Percentiles rank a stretch among this genome's conserved stretches.
Conservation (phyloP, 2,797 vertebrate genomes). For the Peromyscus attwateri region DNA sequence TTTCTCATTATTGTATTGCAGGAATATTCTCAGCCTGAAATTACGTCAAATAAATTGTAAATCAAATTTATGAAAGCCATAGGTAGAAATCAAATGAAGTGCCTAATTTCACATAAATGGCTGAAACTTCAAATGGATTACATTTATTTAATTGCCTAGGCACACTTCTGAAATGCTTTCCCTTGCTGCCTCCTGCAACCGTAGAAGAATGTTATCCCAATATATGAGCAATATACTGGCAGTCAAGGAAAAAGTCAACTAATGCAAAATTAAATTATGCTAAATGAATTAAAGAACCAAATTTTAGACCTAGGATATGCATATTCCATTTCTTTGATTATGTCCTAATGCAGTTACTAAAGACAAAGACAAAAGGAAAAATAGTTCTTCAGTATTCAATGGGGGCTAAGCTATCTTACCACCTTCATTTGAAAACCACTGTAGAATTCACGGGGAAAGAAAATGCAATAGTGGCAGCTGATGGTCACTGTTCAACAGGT, state of each 20-base stretch:
- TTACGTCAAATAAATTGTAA: conserved; percentile 68
- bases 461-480: background rate
- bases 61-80: conserved; percentile 68
- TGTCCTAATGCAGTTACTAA: background rate
- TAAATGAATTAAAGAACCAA: conserved; percentile 40
- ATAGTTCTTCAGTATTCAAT: background rate
- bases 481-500: background rate
- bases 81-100: conserved; percentile 67
- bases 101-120: conserved; percentile 59
- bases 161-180: conserved; percentile 39
- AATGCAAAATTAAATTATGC: conserved; percentile 26
- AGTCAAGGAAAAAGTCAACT: background rate
- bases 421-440: background rate
- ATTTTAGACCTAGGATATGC: conserved; percentile 13
- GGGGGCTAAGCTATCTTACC: background rate
- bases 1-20: conserved; percentile 58
- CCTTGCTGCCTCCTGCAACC: background rate
- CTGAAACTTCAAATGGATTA: conserved; percentile 21
- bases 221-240: background rate
- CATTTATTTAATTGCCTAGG: conserved; percentile 16
- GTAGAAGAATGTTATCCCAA: background rate
- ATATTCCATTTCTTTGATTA: conserved; percentile 27
- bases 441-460: background rate
- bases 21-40: conserved; percentile 62
- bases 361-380: background rate